A percentile compares a stretch with the other conserved stretches of the same genome.
These are phyloP conservation scores for Drosophila nr. medialis DNA, from an alignment of 2,888 invertebrate genomes.

Conservation along the genomic window DNA sequence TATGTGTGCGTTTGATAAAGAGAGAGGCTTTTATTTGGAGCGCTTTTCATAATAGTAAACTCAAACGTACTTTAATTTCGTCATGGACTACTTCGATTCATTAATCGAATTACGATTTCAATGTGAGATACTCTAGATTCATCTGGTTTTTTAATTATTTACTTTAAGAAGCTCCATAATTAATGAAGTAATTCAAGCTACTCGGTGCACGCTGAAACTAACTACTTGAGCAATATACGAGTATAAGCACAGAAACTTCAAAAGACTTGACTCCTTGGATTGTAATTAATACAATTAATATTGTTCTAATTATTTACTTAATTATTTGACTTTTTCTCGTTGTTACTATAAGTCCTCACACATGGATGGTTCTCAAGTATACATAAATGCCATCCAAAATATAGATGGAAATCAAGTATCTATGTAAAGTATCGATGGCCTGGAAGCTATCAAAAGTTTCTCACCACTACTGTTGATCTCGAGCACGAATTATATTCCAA, in stretches of 20 bases:
- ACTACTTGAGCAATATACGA: conserved; percentile 15
- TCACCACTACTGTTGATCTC: not conserved
- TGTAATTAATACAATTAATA: not conserved
- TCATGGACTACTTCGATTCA: conserved; percentile 1
- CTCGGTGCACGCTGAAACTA: conserved; percentile 32
- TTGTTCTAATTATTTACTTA: not conserved
- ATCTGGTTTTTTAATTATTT: not conserved
- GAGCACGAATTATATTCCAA: conserved; percentile 76
- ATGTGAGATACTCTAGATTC: conserved; percentile 6
- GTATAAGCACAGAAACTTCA: not conserved
- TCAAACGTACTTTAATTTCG: conserved; percentile 1
- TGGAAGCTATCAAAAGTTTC: not conserved
- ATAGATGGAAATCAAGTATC: not conserved
- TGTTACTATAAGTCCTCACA: not conserved
- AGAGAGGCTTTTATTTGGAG: conserved; percentile 56
- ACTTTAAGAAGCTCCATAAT: conserved; percentile 19
- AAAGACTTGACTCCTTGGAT: not conserved
- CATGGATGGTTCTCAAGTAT: not conserved
- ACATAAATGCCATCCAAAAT: not conserved
- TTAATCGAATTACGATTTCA: not conserved
- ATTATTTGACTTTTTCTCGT: not conserved
- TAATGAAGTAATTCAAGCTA: conserved; percentile 28
- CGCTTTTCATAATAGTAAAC: conserved; percentile 6
- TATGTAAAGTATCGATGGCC: not conserved
- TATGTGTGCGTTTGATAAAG: conserved; percentile 42